These are phyloP conservation scores for Enoplosus armatus DNA, from an alignment of 2,797 vertebrate genomes.

Conservation along the genomic window DNA sequence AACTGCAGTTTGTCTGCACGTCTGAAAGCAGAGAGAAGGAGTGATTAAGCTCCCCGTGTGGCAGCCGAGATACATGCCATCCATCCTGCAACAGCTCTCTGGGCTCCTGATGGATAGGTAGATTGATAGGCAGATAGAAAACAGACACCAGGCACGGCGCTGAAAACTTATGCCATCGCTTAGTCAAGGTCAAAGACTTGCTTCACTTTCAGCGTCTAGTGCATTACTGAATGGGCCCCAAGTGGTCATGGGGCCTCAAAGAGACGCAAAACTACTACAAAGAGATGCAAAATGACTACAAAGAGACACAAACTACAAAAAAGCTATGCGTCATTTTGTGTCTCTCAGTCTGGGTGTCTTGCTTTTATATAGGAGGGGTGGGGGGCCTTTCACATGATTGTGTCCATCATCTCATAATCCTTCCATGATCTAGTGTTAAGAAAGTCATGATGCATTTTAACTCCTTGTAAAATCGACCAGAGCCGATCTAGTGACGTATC, in stretches of 20 bases:
- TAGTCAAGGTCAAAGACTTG: constrained; percentile 59
- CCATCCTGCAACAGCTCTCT: constrained; percentile 57
- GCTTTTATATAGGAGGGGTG: no score
- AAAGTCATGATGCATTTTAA: neutral
- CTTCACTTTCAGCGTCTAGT: constrained; percentile 9
- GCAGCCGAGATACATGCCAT: constrained; percentile 67
- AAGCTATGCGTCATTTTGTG: no score
- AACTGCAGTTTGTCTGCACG: constrained; percentile 61
- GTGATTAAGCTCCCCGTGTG: constrained; percentile 69
- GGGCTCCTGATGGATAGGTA: constrained; percentile 54
- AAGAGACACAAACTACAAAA: neutral
- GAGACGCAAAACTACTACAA: neutral
- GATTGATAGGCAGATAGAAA: constrained; percentile 67
- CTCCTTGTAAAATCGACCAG: neutral
- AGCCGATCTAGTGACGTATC: no score
- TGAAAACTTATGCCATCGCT: constrained; percentile 46
- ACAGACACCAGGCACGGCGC: constrained; percentile 22
- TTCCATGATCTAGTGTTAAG: neutral
- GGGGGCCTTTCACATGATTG: neutral
- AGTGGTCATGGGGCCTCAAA: neutral
- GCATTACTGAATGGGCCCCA: neutral
- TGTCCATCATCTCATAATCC: neutral
- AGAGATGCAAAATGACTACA: neutral
- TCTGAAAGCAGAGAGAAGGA: constrained; percentile 43
- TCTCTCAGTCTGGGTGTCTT: no score